These are phyloP conservation scores for Brienomyrus longianalis DNA, from an alignment of 2,113 vertebrate genomes.

Conservation along the genomic window DNA sequence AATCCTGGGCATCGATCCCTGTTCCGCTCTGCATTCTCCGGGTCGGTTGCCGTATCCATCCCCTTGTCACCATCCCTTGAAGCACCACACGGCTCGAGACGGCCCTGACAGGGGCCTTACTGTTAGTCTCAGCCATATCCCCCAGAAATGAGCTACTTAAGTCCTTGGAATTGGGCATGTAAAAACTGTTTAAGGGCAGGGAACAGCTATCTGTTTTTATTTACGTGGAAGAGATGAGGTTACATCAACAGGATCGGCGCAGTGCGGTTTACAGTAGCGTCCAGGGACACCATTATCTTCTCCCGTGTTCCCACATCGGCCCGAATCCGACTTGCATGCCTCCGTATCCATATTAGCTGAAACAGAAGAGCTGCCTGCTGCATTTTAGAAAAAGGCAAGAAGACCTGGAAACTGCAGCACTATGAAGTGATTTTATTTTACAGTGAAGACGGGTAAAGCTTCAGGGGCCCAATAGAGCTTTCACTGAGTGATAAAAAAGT, in stretches of 20 bases:
- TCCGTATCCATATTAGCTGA: not conserved
- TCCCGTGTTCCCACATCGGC: not conserved
- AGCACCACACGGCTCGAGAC: not conserved
- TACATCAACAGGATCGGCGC: not conserved
- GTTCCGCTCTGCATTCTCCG: not conserved
- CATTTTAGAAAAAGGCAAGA: not conserved
- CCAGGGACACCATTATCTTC: not conserved
- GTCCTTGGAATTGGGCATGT: not conserved
- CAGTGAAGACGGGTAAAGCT: not conserved
- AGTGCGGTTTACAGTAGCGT: not conserved
- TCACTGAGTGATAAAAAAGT: not conserved
- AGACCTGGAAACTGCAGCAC: not conserved
- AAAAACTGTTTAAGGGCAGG: not conserved
- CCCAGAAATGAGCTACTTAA: not conserved
- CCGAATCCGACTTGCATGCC: not conserved
- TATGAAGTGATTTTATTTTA: not conserved
- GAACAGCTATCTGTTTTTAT: not conserved
- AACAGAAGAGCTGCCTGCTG: not conserved
- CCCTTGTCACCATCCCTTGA: not conserved
- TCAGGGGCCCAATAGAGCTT: not conserved
- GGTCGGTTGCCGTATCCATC: not conserved
- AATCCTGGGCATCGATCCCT: not conserved
- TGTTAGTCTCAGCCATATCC: not conserved
- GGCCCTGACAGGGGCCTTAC: not conserved
- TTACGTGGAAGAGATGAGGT: not conserved